Evolutionary conservation across 2,797 vertebrate species (phyloP).

Genomic region (Yasuhikotakia modesta): DNA sequence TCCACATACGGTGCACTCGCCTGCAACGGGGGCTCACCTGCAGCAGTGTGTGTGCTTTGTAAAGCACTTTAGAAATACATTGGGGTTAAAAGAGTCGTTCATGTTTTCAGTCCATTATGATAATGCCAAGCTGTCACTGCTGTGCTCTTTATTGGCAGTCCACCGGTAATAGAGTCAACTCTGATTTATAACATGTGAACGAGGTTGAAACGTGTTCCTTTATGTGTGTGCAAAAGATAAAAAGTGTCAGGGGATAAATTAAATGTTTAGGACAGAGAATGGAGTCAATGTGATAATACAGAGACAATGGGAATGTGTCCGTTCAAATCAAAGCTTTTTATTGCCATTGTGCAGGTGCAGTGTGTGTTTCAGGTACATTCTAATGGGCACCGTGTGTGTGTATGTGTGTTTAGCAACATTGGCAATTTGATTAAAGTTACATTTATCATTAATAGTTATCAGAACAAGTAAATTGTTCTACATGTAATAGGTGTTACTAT

Average conservation of each 20-base stretch:
- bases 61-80: too few species aligned
- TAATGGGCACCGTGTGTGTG: too few species aligned
- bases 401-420: neutral
- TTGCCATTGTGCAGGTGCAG: too few species aligned
- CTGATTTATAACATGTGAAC: constrained; percentile 40
- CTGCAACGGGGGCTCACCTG: neutral
- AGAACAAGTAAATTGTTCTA: too few species aligned
- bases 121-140: constrained; percentile 37
- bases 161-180: constrained; percentile 17
- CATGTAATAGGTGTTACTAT: too few species aligned
- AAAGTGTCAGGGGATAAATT: constrained; percentile 23
- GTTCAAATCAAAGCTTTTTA: too few species aligned
- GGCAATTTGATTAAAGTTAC: too few species aligned
- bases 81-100: constrained; percentile 1
- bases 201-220: constrained; percentile 10
- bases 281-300: constrained; percentile 19
- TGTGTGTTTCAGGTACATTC: too few species aligned
- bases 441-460: too few species aligned
- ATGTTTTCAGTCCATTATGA: constrained; percentile 46
- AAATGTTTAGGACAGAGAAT: neutral
- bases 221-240: neutral
- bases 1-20: neutral
- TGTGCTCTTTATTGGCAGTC: too few species aligned
- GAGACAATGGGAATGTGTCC: constrained; percentile 9
- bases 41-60: constrained; percentile 9